Base-by-base conservation (phyloP, 37 sponge, comb jelly and placozoan genomes). In the Cliona cf. orientalis region DNA sequence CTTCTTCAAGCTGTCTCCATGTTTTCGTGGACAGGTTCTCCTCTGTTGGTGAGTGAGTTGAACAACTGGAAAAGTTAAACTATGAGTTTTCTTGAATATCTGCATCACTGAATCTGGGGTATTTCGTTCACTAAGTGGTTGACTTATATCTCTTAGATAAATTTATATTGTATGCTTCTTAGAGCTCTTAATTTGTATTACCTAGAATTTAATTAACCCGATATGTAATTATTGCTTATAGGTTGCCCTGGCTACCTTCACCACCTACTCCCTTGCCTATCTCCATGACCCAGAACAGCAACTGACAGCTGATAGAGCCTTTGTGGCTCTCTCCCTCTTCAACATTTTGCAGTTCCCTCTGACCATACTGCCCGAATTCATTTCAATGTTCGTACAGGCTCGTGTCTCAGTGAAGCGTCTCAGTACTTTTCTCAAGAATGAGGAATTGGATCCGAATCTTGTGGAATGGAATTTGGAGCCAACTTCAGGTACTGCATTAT, bases 321-420 rank as follows among this genome's bases (percentile, higher is more conserved):
- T 98, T 86, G 99, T 98, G 40, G 89, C 94, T 39, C 83, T 98
- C n/a, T 83, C 99, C 19, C 94, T 98, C 37, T 98, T 98, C 90
- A 93, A 93, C 87, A 88, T 98, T 64, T 77, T 98, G 23, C 58
- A 96, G 56, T 19, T 53, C 19, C 56, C 56, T 26, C 64, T 62
- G 7, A 19, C 14, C 23, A 28, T 62, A 25, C 25, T 62, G 64
- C 64, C 7, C 31, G 12, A 53, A 63, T 25, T 63, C 19, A 19
- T 63, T 63, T 9, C 22, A 9, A 28, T 63, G 28, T 25, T 62
- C 23, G 37, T 77, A 22, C 74, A 97, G 89, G 86, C 89, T 17
- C 82, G 91, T 66, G 99, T 98, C 21, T 95, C 96, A 21, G 77
- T 91, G 44, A 91, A 81, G 68, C 79, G 99, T 25, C 35, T 98